These are phyloP conservation scores for Eueremaeus valkanovi DNA, from an alignment of 2,888 invertebrate species.

Conservation along the genomic window DNA sequence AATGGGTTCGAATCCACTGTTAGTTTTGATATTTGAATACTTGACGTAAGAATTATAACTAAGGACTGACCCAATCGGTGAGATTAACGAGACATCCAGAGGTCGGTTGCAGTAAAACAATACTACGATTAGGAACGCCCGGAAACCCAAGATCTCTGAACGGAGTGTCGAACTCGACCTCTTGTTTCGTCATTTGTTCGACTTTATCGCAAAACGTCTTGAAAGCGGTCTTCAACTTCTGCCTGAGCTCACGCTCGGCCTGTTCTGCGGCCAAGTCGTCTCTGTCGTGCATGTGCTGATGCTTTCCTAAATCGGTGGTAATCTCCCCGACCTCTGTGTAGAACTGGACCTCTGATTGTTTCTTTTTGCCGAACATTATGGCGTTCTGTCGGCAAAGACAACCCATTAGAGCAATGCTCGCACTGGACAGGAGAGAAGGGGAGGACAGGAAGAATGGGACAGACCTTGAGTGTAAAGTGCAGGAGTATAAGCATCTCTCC, in stretches of 20 bases:
- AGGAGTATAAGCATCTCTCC: slow-evolving; percentile 99
- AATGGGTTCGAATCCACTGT: slow-evolving; percentile 26
- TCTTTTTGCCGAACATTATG: slow-evolving; percentile 99
- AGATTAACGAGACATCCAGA: slow-evolving; percentile 95
- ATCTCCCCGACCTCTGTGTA: slow-evolving; percentile 99
- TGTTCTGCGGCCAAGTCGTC: slow-evolving; percentile 99
- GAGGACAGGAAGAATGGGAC: slow-evolving; percentile 48
- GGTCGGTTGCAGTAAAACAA: slow-evolving; percentile 92
- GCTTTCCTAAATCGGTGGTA: slow-evolving; percentile 97
- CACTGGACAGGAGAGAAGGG: no score
- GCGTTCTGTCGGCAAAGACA: slow-evolving; percentile 67
- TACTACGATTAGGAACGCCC: slow-evolving; percentile 93
- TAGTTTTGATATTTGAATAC: not conserved
- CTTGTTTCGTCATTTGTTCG: slow-evolving; percentile 90
- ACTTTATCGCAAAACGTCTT: slow-evolving; percentile 97
- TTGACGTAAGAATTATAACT: not conserved
- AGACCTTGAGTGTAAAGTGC: slow-evolving; percentile 87
- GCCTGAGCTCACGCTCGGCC: slow-evolving; percentile 90
- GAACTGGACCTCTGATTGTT: slow-evolving; percentile 97
- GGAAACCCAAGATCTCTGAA: slow-evolving; percentile 97
- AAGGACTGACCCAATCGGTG: slow-evolving; percentile 76
- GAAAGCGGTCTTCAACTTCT: slow-evolving; percentile 95
- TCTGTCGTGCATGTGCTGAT: slow-evolving; percentile 99
- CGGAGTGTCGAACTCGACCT: slow-evolving; percentile 97
- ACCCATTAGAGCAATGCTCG: slow-evolving; percentile 18